Conservation (phyloP, 2,113 vertebrate species). For the Suncus etruscus region DNA sequence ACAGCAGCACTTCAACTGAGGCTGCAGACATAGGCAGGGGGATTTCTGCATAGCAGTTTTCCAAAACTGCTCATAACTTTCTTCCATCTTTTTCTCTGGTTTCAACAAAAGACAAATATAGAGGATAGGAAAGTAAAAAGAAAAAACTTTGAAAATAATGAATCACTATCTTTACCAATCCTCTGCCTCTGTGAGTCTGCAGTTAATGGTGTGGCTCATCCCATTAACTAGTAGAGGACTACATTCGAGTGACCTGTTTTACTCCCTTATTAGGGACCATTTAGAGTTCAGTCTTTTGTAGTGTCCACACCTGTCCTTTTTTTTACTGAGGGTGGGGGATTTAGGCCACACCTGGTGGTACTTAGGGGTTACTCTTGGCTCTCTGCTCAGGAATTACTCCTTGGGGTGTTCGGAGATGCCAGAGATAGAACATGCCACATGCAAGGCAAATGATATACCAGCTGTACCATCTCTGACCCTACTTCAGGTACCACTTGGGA, state of each 20-base stretch:
- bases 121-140: neutral
- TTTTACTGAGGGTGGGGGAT: too few relatives aligned
- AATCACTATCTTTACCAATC: neutral
- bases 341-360: too few relatives aligned
- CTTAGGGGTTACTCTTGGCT: too few relatives aligned
- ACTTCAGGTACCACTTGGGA: neutral
- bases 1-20: neutral
- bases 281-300: neutral
- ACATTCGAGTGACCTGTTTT: accelerated
- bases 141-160: neutral
- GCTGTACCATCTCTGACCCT: neutral
- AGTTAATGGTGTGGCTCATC: neutral
- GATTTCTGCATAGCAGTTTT: neutral
- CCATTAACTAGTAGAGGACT: neutral
- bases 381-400: too few relatives aligned
- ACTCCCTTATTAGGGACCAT: neutral
- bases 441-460: too few relatives aligned
- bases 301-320: neutral
- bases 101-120: neutral
- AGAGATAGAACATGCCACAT: too few relatives aligned
- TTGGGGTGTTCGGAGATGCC: too few relatives aligned
- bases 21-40: neutral
- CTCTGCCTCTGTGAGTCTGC: neutral
- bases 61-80: neutral
- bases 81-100: neutral